Evolutionary conservation across 2,113 vertebrate genomes (phyloP).

Genomic region (Lepisosteus oculatus): DNA sequence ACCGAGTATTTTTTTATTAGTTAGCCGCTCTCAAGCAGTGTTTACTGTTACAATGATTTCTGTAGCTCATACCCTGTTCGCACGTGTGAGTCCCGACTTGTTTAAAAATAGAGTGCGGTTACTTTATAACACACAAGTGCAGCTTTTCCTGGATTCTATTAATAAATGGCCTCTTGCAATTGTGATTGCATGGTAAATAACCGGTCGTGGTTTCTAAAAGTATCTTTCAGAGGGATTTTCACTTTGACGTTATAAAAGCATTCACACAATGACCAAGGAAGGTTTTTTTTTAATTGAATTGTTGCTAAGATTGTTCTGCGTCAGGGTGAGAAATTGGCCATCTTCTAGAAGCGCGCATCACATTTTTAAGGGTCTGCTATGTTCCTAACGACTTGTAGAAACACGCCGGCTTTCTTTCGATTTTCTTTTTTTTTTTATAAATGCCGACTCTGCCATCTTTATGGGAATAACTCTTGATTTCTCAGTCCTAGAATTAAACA

Average conservation of each 20-base stretch:
- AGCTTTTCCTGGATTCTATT: conserved; percentile 25
- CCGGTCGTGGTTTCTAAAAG: too few relatives aligned
- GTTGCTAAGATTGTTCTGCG: too few relatives aligned
- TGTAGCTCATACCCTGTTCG: conserved; percentile 11
- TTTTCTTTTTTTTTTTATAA: not conserved
- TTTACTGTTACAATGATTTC: not conserved
- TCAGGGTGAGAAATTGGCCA: not conserved
- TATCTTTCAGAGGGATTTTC: too few relatives aligned
- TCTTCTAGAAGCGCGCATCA: conserved; percentile 25
- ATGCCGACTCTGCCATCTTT: not conserved
- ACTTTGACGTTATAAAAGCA: too few relatives aligned
- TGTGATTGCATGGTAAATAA: too few relatives aligned
- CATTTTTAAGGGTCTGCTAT: conserved; percentile 16
- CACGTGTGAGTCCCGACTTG: not conserved
- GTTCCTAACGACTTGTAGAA: conserved; percentile 36
- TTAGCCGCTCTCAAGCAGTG: not conserved
- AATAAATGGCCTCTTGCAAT: conserved; percentile 13
- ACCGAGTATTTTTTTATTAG: not conserved
- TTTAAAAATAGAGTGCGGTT: conserved; percentile 50
- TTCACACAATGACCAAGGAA: too few relatives aligned
- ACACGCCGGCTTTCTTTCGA: conserved; percentile 29
- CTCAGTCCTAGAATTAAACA: too few relatives aligned
- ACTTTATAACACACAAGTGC: conserved; percentile 41
- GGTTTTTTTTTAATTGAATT: too few relatives aligned
- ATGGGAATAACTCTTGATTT: too few relatives aligned